phyloP scores from a whole-genome alignment of 2,888 invertebrate genomes.

The Sussaba pulchella region DNA sequence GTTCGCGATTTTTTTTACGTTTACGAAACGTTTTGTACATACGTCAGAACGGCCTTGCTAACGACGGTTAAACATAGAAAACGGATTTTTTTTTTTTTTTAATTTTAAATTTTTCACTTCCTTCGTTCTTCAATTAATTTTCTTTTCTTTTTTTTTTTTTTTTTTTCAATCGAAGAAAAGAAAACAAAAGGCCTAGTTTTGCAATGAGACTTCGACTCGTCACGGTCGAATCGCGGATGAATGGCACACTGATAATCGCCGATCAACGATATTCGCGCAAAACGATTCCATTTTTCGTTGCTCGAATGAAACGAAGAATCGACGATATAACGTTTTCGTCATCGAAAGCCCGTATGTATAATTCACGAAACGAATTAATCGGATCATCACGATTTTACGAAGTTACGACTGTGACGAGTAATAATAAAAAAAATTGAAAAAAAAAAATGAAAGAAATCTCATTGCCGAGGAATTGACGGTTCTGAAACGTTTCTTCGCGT shows the following conservation, averaged over 20 bases:
- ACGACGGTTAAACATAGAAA: constrained; percentile 26
- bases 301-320: neutral
- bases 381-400: neutral
- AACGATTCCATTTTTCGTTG: constrained; percentile 18
- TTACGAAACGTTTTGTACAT: constrained; percentile 8
- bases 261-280: neutral
- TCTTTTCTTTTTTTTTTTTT: neutral
- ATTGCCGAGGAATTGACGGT: constrained; percentile 12
- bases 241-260: constrained; percentile 13
- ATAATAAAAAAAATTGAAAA: too few relatives aligned
- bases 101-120: too few relatives aligned
- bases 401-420: neutral
- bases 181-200: constrained; percentile 57
- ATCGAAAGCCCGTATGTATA: constrained; percentile 12
- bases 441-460: constrained; percentile 2
- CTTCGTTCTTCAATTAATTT: neutral
- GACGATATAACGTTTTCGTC: neutral
- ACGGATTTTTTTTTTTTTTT: constrained; percentile 1
- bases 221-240: constrained; percentile 26
- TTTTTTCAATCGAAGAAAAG: constrained; percentile 39
- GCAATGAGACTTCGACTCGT: constrained; percentile 45
- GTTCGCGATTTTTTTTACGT: constrained; percentile 13
- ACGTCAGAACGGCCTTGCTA: neutral
- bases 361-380: neutral
- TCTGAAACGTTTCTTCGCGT: constrained; percentile 4